These are phyloP conservation scores for Pedionomus torquatus DNA, from an alignment of 2,113 vertebrate species.

Conservation along the genomic window DNA sequence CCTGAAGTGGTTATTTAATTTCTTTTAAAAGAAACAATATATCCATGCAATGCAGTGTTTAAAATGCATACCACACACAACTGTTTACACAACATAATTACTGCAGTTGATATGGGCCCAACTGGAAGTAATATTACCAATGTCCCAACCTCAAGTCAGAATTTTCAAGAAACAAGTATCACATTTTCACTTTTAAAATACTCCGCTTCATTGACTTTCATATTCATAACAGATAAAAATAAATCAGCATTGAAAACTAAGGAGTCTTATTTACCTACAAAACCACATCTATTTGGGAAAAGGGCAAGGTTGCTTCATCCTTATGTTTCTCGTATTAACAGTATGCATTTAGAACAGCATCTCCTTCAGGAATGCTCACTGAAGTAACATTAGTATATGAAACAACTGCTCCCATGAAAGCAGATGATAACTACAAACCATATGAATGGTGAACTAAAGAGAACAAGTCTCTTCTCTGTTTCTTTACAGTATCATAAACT, in stretches of 20 bases:
- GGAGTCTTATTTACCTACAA: background rate
- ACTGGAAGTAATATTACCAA: background rate
- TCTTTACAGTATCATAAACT: background rate
- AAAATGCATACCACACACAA: background rate
- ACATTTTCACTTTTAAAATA: background rate
- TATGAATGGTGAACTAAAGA: background rate
- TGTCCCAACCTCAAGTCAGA: background rate
- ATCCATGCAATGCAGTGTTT: background rate
- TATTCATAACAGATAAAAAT: background rate
- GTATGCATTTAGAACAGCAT: background rate
- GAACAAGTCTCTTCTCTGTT: background rate
- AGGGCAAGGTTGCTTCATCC: background rate
- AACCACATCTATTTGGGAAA: background rate
- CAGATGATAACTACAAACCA: background rate
- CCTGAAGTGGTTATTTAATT: background rate
- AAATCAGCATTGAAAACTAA: background rate
- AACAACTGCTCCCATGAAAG: background rate
- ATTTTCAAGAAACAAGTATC: background rate
- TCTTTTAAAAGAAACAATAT: background rate
- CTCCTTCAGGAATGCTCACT: background rate
- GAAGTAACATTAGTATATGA: background rate
- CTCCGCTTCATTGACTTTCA: background rate
- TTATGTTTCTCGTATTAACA: background rate
- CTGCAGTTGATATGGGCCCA: background rate
- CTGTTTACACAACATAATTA: background rate